phyloP scores from a whole-genome alignment of 2,797 vertebrate genomes.

The Cossypha caffra region DNA sequence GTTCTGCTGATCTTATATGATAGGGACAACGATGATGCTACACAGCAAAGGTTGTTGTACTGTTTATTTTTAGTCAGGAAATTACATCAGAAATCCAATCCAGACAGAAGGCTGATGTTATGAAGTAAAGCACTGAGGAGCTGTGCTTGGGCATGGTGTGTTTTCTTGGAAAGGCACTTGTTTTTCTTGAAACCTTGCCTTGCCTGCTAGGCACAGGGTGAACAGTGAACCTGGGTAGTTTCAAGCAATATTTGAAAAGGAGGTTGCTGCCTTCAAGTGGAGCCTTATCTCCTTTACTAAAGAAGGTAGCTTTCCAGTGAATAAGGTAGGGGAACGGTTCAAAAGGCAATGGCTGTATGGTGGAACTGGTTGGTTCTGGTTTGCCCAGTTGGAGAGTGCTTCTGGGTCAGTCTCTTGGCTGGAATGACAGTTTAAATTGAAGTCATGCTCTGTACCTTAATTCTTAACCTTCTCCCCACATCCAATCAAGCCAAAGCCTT shows the following conservation, averaged over 20 bases:
- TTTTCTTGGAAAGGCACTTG: background rate
- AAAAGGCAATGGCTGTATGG: background rate
- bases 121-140: background rate
- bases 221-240: background rate
- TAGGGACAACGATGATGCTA: background rate
- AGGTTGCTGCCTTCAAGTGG: background rate
- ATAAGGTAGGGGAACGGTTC: background rate
- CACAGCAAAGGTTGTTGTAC: background rate
- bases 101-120: background rate
- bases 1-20: background rate
- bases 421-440: background rate
- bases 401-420: background rate
- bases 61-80: background rate
- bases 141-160: background rate
- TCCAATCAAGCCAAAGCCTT: background rate
- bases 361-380: accelerated
- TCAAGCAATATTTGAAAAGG: background rate
- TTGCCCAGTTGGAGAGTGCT: background rate
- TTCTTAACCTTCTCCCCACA: background rate
- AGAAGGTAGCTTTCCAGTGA: background rate
- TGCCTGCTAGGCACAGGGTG: background rate
- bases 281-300: background rate
- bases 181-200: background rate
- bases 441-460: background rate
- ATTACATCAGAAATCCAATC: background rate